Percentiles rank a stretch among this genome's conserved stretches.
Conservation (phyloP, 2,113 vertebrate species). For the Cricetomys ansorgei region DNA sequence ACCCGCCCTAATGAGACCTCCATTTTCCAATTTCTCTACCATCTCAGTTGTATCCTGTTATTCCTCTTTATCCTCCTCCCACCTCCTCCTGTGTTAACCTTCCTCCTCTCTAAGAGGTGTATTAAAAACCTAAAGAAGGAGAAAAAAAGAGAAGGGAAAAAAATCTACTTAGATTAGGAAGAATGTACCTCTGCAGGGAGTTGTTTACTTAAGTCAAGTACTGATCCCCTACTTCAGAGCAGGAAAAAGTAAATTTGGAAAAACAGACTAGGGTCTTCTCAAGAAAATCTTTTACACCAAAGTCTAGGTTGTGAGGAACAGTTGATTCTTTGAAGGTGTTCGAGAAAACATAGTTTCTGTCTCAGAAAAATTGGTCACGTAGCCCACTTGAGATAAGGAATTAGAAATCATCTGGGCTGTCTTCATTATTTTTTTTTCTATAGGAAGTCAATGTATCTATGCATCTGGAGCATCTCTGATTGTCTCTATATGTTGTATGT, state of each 20-base stretch:
- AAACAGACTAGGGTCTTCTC: background rate
- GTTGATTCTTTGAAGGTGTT: background rate
- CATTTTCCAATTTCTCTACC: background rate
- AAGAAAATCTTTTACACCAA: background rate
- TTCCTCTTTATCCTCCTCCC: background rate
- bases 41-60: background rate
- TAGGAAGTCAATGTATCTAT: background rate
- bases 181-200: background rate
- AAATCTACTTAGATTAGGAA: background rate
- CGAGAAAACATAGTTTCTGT: background rate
- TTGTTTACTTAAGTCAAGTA: background rate
- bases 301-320: background rate
- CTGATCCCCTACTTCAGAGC: background rate
- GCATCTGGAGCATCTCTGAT: background rate
- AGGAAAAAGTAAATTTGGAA: background rate
- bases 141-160: background rate
- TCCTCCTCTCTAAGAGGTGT: background rate
- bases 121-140: background rate
- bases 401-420: background rate
- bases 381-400: background rate
- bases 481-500: background rate
- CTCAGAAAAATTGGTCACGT: background rate
- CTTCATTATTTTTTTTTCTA: background rate
- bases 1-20: fast-evolving
- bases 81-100: background rate